These are phyloP conservation scores for Embidobia sp. DNA, from an alignment of 2,888 invertebrate genomes.

Conservation along the genomic window DNA sequence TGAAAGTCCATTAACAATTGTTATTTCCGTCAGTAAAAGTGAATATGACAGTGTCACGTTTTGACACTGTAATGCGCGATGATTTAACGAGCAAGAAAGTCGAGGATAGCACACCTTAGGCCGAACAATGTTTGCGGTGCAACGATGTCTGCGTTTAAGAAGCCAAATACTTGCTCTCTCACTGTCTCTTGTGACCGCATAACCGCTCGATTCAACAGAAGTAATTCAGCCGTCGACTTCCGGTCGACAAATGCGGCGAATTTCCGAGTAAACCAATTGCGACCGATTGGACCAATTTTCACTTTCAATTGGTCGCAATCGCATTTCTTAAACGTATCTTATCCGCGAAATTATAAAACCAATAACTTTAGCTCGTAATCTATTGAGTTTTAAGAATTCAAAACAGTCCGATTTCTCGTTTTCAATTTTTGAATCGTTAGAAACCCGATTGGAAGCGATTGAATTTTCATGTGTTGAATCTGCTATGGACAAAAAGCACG, in stretches of 20 bases:
- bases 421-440: no score
- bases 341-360: no score
- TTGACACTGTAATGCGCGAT: slow-evolving; percentile 40
- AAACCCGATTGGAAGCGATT: no score
- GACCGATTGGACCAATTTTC: no score
- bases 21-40: slow-evolving; percentile 63
- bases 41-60: slow-evolving; percentile 57
- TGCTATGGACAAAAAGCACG: no score
- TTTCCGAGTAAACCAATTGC: not conserved
- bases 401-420: no score
- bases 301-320: no score
- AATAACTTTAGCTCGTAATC: no score
- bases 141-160: slow-evolving; percentile 14
- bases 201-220: slow-evolving; percentile 10
- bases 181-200: not conserved
- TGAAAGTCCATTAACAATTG: slow-evolving; percentile 39
- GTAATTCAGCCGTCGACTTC: slow-evolving; percentile 22
- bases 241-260: no score
- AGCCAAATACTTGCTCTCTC: slow-evolving; percentile 6
- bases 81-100: slow-evolving; percentile 70
- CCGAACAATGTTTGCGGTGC: slow-evolving; percentile 32
- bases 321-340: no score
- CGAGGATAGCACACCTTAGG: slow-evolving; percentile 50
- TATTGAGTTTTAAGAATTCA: no score
- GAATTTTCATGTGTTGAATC: no score